Percentiles rank a stretch among this genome's conserved stretches.
phyloP scores from a whole-genome alignment of 2,888 invertebrate genomes.

The Epirrhoe alternata region DNA sequence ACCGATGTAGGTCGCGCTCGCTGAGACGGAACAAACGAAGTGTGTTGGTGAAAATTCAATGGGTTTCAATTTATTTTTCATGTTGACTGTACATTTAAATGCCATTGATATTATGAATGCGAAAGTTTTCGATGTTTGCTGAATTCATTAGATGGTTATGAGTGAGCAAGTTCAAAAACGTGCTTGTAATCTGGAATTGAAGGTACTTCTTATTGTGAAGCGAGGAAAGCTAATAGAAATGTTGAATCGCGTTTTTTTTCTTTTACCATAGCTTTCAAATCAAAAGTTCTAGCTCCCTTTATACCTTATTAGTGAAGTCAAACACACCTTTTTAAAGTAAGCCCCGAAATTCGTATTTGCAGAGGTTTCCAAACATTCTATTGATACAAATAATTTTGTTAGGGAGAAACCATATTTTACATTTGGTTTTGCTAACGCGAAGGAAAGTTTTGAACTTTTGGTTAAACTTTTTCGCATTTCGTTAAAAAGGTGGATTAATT shows the following conservation, averaged over 20 bases:
- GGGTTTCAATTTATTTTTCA: slow-evolving; percentile 47
- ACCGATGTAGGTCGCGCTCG: slow-evolving; percentile 63
- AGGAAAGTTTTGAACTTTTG: slow-evolving; percentile 57
- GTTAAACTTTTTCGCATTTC: slow-evolving; percentile 80
- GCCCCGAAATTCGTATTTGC: slow-evolving; percentile 71
- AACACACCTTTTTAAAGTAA: slow-evolving; percentile 80
- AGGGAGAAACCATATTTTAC: slow-evolving; percentile 74
- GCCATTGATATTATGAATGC: slow-evolving; percentile 6
- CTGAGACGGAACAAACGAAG: slow-evolving; percentile 53
- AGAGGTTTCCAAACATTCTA: slow-evolving; percentile 75
- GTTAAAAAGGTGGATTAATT: slow-evolving; percentile 81
- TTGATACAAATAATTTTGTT: slow-evolving; percentile 80
- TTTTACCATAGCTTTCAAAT: slow-evolving; percentile 53
- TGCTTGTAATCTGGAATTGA: background rate
- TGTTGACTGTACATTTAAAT: slow-evolving; percentile 29
- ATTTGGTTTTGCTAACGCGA: slow-evolving; percentile 66
- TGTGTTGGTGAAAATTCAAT: slow-evolving; percentile 51
- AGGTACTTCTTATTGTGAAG: background rate
- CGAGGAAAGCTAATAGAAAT: background rate
- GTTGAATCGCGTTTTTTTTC: slow-evolving; percentile 11
- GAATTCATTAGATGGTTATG: background rate
- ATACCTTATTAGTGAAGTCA: slow-evolving; percentile 81
- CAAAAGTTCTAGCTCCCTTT: slow-evolving; percentile 59
- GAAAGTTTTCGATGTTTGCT: background rate
- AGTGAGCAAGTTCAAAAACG: background rate